Evolutionary conservation across 2,113 vertebrate genomes (phyloP), one percentile per base, ranked within the genome.

Genomic region (Rhegmatorhina hoffmannsi): DNA sequence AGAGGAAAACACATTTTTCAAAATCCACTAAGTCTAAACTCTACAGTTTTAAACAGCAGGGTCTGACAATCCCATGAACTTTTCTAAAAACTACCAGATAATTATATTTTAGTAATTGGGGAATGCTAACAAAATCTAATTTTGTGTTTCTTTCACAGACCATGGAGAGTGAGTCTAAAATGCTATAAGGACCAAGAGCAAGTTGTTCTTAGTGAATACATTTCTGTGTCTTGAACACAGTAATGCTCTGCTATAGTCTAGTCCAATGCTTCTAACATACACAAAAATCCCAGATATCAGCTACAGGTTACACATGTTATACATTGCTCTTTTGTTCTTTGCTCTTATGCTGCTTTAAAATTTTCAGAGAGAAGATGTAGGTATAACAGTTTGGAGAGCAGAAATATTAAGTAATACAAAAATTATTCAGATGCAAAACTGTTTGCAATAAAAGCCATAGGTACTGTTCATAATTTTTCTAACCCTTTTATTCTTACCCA

Each of bases 1-100:
- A 90, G 43, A 85, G 8, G 25, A 89, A 92, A 94, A 95, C 75
- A 76, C 58, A 50, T 72, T 93, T 93, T 90, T 60, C 84, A 92
- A 96, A 96, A 94, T 72, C 55, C 56, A 94, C 84, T 90, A 95
- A 95, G 38, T 58, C 20, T 19, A 90, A 95, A 43, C 95, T 96
- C 73, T 89, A 94, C 33, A 93, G 38, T 89, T 94, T 97, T 96
- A 90, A 96, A 86, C 94, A 92, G 29, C 58, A 86, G 56, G 66
- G 55, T 89, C 94, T 94, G 69, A 94, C 33, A 91, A 40, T 43
- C n/a, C 13, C 25, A 15, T 40, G 9, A 89, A 72, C 52, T 85
- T 88, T 93, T 52, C 20, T 87, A 52, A 90, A 70, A 63, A 18
- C 25, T 52, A 68, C 4, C 4, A 67, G 25, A 23, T 19, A 60